Evolutionary conservation across 2,797 vertebrate genomes (phyloP).

Genomic region (Sebastes iracundus): DNA sequence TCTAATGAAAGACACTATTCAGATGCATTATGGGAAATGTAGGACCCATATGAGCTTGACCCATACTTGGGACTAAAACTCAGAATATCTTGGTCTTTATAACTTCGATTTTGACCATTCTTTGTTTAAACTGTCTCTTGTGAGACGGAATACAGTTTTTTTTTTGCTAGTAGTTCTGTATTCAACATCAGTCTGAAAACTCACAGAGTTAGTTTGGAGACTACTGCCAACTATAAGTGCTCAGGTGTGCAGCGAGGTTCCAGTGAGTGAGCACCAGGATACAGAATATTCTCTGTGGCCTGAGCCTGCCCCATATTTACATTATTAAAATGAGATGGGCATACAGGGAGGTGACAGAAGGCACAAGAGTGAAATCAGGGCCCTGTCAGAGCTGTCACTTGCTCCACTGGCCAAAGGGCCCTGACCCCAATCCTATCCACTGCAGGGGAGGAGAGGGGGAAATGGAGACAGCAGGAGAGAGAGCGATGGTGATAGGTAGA

Average conservation of each 20-base stretch:
- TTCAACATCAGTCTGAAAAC: neutral
- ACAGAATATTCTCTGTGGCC: slow-evolving; percentile 72
- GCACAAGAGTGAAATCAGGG: slow-evolving; percentile 77
- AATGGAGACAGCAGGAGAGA: slow-evolving; percentile 53
- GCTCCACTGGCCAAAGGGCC: slow-evolving; percentile 81
- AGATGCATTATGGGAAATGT: neutral
- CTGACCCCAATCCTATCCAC: slow-evolving; percentile 81
- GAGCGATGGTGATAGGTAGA: slow-evolving; percentile 40
- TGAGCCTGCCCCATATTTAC: slow-evolving; percentile 76
- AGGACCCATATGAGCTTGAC: neutral
- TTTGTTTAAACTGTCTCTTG: neutral
- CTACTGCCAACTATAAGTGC: slow-evolving; percentile 5
- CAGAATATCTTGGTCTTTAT: neutral
- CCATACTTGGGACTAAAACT: neutral
- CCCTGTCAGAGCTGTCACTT: slow-evolving; percentile 84
- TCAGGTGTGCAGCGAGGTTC: slow-evolving; percentile 68
- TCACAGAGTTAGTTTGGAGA: slow-evolving; percentile 10
- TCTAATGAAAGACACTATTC: neutral
- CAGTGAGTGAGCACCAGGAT: slow-evolving; percentile 70
- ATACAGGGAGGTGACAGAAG: slow-evolving; percentile 79
- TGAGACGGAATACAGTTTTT: neutral
- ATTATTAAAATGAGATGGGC: slow-evolving; percentile 83
- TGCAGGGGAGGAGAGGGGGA: slow-evolving; percentile 69
- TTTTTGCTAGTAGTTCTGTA: neutral
- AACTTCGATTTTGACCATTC: neutral